These are phyloP conservation scores for Pangasius larnaudii DNA, from an alignment of 2,797 vertebrate species.

Conservation along the genomic window DNA sequence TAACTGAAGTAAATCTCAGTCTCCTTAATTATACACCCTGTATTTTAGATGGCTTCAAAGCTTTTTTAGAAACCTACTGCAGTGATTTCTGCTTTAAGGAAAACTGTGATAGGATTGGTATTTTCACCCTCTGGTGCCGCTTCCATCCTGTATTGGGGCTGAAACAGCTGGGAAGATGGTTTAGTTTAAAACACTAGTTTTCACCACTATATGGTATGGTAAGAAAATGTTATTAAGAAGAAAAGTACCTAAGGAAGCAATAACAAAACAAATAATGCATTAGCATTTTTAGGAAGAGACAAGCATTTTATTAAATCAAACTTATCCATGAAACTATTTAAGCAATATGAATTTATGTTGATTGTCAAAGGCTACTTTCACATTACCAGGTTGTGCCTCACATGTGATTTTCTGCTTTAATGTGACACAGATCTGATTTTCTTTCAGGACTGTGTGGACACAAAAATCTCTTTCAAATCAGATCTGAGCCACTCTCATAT, in stretches of 20 bases:
- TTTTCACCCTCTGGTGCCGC: conserved; percentile 4
- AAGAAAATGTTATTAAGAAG: neutral
- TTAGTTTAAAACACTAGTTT: neutral
- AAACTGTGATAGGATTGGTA: neutral
- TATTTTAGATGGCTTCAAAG: conserved; percentile 19
- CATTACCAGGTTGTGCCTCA: neutral
- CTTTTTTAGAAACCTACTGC: neutral
- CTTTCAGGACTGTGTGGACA: neutral
- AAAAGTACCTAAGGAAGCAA: neutral
- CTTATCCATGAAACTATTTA: neutral
- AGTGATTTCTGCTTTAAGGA: neutral
- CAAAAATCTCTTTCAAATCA: neutral
- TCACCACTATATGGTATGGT: neutral
- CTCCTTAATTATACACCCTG: conserved; percentile 24
- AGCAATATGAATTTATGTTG: neutral
- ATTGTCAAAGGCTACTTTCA: neutral
- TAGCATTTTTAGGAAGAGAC: neutral
- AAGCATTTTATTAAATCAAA: neutral
- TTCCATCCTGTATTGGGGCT: neutral
- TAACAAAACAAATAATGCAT: neutral
- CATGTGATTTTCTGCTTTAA: neutral
- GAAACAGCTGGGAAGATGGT: neutral
- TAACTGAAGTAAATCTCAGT: conserved; percentile 21
- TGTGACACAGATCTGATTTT: neutral
- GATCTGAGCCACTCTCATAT: neutral